Base-by-base conservation (phyloP, 2,888 invertebrate genomes). In the Hydriomena furcata region DNA sequence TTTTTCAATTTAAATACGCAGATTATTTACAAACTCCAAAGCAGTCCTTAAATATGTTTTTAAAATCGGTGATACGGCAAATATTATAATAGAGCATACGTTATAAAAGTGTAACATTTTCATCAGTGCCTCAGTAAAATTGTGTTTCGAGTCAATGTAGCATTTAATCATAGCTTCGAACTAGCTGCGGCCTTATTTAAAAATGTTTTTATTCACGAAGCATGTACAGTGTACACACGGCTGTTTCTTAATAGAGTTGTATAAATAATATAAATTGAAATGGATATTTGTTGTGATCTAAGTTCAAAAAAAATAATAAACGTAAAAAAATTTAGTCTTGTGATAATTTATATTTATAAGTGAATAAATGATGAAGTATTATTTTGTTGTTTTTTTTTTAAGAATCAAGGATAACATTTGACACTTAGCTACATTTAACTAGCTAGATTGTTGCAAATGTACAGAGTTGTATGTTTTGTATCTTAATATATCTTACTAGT, bases 261-360 rank as follows among this genome's bases (percentile, higher is more conserved):
- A 76, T 84, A 81, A 78, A 76, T 84, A 81, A 78, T 63, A 67
- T 70, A 70, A 53, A 73, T 73, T 62, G 68, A 73, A 79, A 76
- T 68, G 71, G 66, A 82, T 81, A 84, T 85, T 81, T 87, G 84
- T 88, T 89, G 89, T 88, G 89, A 89, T 89, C 82, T 82, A 79
- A 86, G 87, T 88, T 87, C 85, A 89, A 89, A 85, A 85, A 82
- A n/a, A 17, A 81, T 72, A 79, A 55, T 58, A 58, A 58, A 53
- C 79, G 72, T 73, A 68, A 78, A 77, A 79, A 84, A 82, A 76
- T 71, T 84, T 87, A 84, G 88, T 89, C 88, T 89, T 90, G 89
- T 90, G 90, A 90, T 90, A 90, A 87, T 85, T 85, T 87, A 86
- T 87, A 87, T 86, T 79, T 81, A 82, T 82, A 87, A 84, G 83